Base-by-base conservation (phyloP, 2,113 vertebrate species). In the Acrocephalus kingi region DNA sequence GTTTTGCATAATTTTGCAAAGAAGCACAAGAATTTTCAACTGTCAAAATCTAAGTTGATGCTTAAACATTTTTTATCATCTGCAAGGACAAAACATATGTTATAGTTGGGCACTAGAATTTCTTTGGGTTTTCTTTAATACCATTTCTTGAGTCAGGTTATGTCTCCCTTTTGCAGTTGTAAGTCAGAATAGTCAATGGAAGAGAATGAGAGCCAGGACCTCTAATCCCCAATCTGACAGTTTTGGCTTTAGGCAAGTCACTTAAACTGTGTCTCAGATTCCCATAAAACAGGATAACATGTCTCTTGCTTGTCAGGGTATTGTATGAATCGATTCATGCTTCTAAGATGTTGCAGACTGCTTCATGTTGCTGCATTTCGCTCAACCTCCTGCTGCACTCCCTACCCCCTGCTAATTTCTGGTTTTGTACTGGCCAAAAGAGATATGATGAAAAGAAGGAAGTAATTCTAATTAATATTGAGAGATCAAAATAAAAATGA, bases 1-100 rank as follows among this genome's bases (percentile, higher is more conserved):
- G 1, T 4, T 61, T 58, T 69, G n/a, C 0, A 31, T 2, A 1
- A 4, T 21, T 86, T 46, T 37, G 6, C 3, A n/a, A 43, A 77
- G 39, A 33, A 18, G 0, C 5, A 6, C 5, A 15, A 7, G 43
- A 21, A 4, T 11, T n/a, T 39, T 41, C 4, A 6, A 4, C 18
- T 45, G 15, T 9, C 25, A 25, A 49, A 55, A 54, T 62, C 6
- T 37, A 45, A 56, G 22, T 21, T 63, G 21, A 14, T 58, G 7
- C 3, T 56, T 79, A 6, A 58, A 31, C 4, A 13, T 15, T 59
- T 81, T 64, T 27, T 0, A 18, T 75, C 0, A 4, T 49, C 13
- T 55, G 43, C 13, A 31, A 54, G 12, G 10, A 39, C 3, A 85
- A 39, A 73, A 10, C 2, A 1, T 10, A 10, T 3, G 2, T 19